These are phyloP conservation scores for Hexactinellida sp. DNA, from an alignment of 37 sponge, comb jelly and placozoan species.

Conservation along the genomic window DNA sequence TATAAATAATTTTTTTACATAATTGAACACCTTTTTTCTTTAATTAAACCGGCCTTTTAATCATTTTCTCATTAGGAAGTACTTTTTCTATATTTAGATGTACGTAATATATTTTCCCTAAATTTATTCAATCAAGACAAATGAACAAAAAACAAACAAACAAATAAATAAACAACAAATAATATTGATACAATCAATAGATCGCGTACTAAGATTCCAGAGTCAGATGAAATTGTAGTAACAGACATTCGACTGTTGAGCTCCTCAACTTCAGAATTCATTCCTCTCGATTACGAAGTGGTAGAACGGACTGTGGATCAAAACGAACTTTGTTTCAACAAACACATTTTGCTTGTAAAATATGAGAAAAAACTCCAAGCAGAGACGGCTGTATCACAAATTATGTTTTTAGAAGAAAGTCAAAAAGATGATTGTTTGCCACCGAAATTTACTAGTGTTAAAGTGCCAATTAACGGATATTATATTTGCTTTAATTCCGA, in stretches of 20 bases:
- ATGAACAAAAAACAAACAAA: too few relatives aligned
- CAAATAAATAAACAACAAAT: too few relatives aligned
- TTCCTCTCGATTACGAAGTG: background rate
- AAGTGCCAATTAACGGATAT: background rate
- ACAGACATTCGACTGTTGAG: background rate
- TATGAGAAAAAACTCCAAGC: constrained; percentile 4
- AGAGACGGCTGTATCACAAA: background rate
- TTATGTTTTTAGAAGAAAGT: background rate
- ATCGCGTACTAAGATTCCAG: background rate
- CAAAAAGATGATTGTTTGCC: background rate
- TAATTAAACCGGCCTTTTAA: too few relatives aligned
- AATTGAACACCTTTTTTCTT: too few relatives aligned
- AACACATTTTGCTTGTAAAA: background rate
- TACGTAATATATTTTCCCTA: too few relatives aligned
- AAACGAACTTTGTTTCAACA: background rate
- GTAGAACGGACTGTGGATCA: background rate
- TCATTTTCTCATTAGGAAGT: too few relatives aligned
- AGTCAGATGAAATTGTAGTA: background rate
- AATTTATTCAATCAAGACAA: too few relatives aligned
- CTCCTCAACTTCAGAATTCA: background rate
- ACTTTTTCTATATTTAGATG: too few relatives aligned
- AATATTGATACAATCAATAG: too few relatives aligned
- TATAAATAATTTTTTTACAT: too few relatives aligned
- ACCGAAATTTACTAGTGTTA: background rate
- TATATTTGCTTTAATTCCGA: background rate